phyloP scores from a whole-genome alignment of 1,140 invertebrate species.

The Spodoptera frugiperda region DNA sequence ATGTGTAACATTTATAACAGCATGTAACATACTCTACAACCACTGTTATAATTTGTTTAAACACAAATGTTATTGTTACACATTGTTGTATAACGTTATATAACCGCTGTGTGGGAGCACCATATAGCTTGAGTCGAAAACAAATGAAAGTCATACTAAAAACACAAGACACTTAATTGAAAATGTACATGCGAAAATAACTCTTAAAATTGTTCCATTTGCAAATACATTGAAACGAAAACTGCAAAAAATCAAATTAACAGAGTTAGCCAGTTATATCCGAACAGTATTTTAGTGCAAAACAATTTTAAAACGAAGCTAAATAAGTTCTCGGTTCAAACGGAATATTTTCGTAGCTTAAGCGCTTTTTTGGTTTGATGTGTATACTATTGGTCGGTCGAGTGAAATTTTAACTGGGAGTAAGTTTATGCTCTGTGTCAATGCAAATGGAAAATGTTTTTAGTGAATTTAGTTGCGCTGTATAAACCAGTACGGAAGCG shows the following conservation, averaged over 20 bases:
- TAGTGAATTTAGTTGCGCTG: neutral
- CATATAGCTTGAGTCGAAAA: too few relatives aligned
- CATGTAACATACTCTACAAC: too few relatives aligned
- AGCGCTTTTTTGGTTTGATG: slow-evolving; percentile 15
- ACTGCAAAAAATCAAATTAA: slow-evolving; percentile 13
- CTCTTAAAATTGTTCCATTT: too few relatives aligned
- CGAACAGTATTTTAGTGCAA: slow-evolving; percentile 5
- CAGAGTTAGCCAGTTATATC: slow-evolving; percentile 5
- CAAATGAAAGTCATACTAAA: too few relatives aligned
- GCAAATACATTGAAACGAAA: neutral
- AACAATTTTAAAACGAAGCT: slow-evolving; percentile 19
- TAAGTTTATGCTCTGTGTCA: neutral
- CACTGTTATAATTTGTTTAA: too few relatives aligned
- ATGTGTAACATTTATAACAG: too few relatives aligned
- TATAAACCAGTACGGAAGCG: too few relatives aligned
- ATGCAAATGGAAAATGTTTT: neutral
- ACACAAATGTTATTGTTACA: too few relatives aligned
- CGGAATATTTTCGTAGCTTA: slow-evolving; percentile 12
- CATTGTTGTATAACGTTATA: too few relatives aligned
- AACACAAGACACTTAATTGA: too few relatives aligned
- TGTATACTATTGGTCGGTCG: neutral
- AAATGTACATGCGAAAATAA: too few relatives aligned
- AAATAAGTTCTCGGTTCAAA: slow-evolving; percentile 8
- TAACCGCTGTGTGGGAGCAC: too few relatives aligned
- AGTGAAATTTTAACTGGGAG: slow-evolving; percentile 9